phyloP scores from a whole-genome alignment of 2,888 invertebrate species.

The Ormia ochracea region DNA sequence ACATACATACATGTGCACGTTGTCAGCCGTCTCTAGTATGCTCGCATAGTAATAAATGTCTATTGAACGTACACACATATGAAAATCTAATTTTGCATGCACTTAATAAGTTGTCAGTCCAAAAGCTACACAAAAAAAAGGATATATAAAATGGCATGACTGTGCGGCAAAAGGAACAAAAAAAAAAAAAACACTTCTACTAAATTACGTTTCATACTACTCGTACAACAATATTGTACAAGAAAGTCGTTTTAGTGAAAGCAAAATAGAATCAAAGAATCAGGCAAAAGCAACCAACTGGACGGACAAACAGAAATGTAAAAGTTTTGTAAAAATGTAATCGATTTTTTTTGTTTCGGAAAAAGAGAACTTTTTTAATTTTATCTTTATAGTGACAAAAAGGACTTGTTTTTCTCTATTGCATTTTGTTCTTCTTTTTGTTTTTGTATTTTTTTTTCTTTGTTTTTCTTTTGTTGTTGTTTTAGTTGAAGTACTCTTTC shows the following conservation, averaged over 20 bases:
- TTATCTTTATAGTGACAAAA: slow-evolving; percentile 39
- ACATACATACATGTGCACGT: no score
- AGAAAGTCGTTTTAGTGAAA: slow-evolving; percentile 40
- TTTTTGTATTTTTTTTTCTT: no score
- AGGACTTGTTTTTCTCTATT: slow-evolving; percentile 14
- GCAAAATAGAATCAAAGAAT: slow-evolving; percentile 42
- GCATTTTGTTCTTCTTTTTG: no score
- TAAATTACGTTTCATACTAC: slow-evolving; percentile 46
- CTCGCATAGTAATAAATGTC: no score
- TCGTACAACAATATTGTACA: slow-evolving; percentile 23
- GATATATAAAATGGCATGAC: slow-evolving; percentile 12
- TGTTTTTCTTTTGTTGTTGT: slow-evolving; percentile 25
- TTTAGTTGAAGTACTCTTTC: slow-evolving; percentile 43
- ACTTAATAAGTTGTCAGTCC: slow-evolving; percentile 57
- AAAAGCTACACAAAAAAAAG: slow-evolving; percentile 16
- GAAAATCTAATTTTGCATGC: slow-evolving; percentile 59
- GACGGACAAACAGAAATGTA: slow-evolving; percentile 38
- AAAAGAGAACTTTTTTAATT: background rate
- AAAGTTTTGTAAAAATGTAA: slow-evolving; percentile 40
- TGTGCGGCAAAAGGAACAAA: slow-evolving; percentile 15
- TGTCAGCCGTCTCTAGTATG: no score
- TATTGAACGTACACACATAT: background rate
- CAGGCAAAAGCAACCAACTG: slow-evolving; percentile 17
- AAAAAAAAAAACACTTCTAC: no score
- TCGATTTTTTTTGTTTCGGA: slow-evolving; percentile 37